Base-by-base conservation (phyloP, 2,888 invertebrate species). In the Antitype chi region DNA sequence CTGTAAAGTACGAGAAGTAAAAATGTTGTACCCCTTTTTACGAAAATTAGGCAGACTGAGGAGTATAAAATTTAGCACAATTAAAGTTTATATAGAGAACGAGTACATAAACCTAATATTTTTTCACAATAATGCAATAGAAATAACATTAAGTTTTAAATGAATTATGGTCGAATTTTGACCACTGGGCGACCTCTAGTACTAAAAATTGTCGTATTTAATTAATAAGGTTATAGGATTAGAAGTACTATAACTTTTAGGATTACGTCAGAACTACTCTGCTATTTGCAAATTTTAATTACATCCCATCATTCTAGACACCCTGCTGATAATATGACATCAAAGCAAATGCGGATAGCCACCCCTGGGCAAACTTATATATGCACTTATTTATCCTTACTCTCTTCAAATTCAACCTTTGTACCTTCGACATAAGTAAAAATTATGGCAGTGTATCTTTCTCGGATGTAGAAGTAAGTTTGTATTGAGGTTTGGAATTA, bases 281-380 rank as follows among this genome's bases (percentile, higher is more conserved):
- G 63, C 70, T 81, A 89, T 89, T 86, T 85, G 87, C 84, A 85
- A 87, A 85, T 90, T 92, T 91, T 92, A 93, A 93, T 94, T 93
- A 93, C 90, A 91, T 90, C 90, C 83, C 82, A 86, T 87, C 86
- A 90, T 89, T 89, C 85, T 81, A 85, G 92, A 91, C 92, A 89
- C 93, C 94, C 93, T 85, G 93, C 91, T 89, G 93, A 84, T 92
- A 92, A 92, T 91, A 85, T 87, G 89, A 94, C 92, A 93, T 95
- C 95, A 95, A 95, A 95, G 95, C 87, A 88, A 91, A 89, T 82
- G 83, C 87, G 81, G 87, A 89, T 88, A 85, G 85, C 83, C 87
- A 88, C 92, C 90, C 91, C 87, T 80, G 64, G 25, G 57, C 89
- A 28, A 81, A 74, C 7, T 25, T 72, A 55, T 11, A 0, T 8